Base-by-base conservation (phyloP, 2,113 vertebrate species). In the Puma concolor region DNA sequence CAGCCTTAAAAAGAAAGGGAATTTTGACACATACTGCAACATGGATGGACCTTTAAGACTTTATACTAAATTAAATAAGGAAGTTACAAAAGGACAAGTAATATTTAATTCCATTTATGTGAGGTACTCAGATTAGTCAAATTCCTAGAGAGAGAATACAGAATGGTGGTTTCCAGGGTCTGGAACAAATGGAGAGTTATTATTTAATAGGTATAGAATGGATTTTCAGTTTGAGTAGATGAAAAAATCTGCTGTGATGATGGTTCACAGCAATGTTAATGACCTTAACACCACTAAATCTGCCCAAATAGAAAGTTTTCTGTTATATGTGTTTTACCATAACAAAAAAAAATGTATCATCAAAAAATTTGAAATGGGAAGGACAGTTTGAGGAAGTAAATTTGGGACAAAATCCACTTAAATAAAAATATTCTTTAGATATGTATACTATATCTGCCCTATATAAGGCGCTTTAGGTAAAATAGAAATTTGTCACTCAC, bases 361-460 rank as follows among this genome's bases (percentile, higher is more conserved):
- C 41, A 60, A 88, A 76, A 85, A 66, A 38, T 63, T 19, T n/a
- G 44, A 96, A 66, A 84, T 79, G 4, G 4, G 7, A 84, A 88
- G 7, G 7, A 57, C 7, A 57, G 4, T 52, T 64, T 84, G 15
- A 74, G 27, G 52, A 71, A 85, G 31, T 48, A 66, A 3, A 4
- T 31, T 67, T 88, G 33, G 16, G 23, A 0, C 7, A 63, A 72
- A 44, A 79, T 14, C 5, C 0, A 36, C 77, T 69, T 76, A 66
- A 77, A 76, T 72, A 48, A n/a, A 85, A 88, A 92, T 94, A 84
- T 50, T 94, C 7, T 52, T 67, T 91, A 76, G 6, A 67, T 80
- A 12, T 63, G 10, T 83, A 6, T 60, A n/a, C 33, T 25, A 60
- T n/a, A 79, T 38, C 14, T 94, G 23, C 19, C 60, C 31, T 80